These are phyloP conservation scores for Beaufortia kweichowensis DNA, from an alignment of 2,113 vertebrate genomes.

Conservation along the genomic window DNA sequence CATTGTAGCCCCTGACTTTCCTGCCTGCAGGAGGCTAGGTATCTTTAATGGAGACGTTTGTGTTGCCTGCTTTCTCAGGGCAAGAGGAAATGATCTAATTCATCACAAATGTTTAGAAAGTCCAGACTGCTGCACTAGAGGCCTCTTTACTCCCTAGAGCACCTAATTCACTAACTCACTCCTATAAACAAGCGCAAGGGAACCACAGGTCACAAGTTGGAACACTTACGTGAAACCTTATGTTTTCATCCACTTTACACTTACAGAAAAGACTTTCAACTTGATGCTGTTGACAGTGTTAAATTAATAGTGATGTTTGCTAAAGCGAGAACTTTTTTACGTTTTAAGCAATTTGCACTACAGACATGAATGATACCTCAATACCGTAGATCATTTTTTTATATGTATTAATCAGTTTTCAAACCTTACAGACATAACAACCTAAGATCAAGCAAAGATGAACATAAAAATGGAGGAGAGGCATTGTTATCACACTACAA, in stretches of 20 bases:
- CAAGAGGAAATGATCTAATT: constrained; percentile 56
- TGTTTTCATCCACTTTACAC: constrained; percentile 15
- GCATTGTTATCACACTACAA: too few relatives aligned
- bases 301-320: neutral
- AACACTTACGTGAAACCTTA: constrained; percentile 11
- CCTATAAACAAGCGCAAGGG: constrained; percentile 1
- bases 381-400: neutral
- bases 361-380: neutral
- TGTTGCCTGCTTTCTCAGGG: constrained; percentile 36
- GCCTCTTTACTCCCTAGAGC: constrained; percentile 28
- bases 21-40: constrained; percentile 34
- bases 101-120: constrained; percentile 53
- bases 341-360: too few relatives aligned
- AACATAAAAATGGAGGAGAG: too few relatives aligned
- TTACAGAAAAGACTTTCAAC: neutral
- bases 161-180: neutral
- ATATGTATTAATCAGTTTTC: too few relatives aligned
- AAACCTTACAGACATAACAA: too few relatives aligned
- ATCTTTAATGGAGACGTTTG: constrained; percentile 11
- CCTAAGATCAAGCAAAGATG: too few relatives aligned
- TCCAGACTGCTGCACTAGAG: constrained; percentile 29
- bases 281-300: neutral
- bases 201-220: constrained; percentile 18
- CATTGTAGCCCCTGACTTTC: constrained; percentile 17
- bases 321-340: neutral